A percentile compares a stretch with the other conserved stretches of the same genome.
These are phyloP conservation scores for Catamblyrhynchus diadema DNA, from an alignment of 2,797 vertebrate genomes.

Conservation along the genomic window DNA sequence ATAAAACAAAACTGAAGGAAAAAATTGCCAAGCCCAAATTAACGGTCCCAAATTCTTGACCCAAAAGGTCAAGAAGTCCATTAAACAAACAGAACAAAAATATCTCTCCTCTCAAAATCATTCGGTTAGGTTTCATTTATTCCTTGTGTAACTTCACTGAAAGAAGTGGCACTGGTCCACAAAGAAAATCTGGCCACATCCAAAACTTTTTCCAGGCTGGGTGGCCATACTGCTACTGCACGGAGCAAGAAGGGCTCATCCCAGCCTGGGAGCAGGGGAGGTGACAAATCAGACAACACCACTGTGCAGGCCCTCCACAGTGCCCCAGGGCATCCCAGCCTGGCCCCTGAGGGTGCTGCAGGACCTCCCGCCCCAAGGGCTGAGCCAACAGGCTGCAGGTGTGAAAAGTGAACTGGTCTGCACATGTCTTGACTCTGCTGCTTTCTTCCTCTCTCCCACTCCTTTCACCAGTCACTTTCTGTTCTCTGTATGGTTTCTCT, in stretches of 20 bases:
- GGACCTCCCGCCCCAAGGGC: neutral
- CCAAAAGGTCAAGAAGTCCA: neutral
- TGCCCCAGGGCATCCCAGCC: fast-evolving
- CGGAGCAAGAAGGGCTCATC: neutral
- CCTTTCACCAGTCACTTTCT: neutral
- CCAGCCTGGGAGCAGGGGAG: neutral
- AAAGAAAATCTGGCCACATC: neutral
- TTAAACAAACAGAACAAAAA: constrained; percentile 2
- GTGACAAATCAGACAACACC: neutral
- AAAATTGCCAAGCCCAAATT: neutral
- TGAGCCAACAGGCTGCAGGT: neutral
- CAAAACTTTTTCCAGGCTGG: neutral
- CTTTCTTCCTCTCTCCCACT: neutral
- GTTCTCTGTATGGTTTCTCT: neutral
- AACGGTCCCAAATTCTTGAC: neutral
- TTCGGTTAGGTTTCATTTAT: neutral
- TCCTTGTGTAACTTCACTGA: neutral
- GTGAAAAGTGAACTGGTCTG: neutral
- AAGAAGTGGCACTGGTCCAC: neutral
- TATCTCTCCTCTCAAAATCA: neutral
- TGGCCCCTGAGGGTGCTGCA: neutral
- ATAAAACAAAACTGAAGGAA: neutral
- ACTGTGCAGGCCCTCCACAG: neutral
- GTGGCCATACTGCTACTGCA: neutral
- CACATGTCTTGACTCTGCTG: neutral